phyloP scores from a whole-genome alignment of 2,888 invertebrate species.

The Oscheius sp. region DNA sequence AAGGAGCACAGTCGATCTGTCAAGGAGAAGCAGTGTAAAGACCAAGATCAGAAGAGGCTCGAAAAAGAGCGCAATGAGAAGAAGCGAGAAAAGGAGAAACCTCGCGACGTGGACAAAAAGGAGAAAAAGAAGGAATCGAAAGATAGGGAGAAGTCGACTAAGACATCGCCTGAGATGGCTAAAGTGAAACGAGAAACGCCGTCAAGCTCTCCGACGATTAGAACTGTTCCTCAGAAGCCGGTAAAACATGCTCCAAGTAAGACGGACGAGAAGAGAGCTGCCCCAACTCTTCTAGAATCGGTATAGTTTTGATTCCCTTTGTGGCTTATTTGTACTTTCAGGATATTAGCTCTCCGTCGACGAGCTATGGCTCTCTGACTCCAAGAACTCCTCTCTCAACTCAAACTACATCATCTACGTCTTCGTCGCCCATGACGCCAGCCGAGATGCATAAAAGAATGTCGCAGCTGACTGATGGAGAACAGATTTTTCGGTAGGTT shows the following conservation, averaged over 20 bases:
- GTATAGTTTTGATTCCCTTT: background rate
- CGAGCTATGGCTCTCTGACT: slow-evolving; percentile 20
- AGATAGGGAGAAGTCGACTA: background rate
- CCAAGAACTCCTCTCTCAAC: slow-evolving; percentile 12
- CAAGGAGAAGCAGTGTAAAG: slow-evolving; percentile 21
- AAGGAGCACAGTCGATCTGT: background rate
- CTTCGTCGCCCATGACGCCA: slow-evolving; percentile 11
- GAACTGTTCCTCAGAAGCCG: background rate
- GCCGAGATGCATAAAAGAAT: slow-evolving; percentile 34
- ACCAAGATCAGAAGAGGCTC: slow-evolving; percentile 10
- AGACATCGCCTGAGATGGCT: background rate
- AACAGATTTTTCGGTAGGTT: slow-evolving; percentile 34
- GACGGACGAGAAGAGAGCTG: slow-evolving; percentile 20
- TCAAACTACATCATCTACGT: background rate
- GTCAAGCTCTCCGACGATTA: background rate
- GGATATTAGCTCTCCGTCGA: slow-evolving; percentile 31
- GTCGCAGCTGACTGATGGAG: slow-evolving; percentile 28
- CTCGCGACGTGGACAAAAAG: background rate
- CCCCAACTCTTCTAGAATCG: slow-evolving; percentile 2
- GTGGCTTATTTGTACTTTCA: background rate
- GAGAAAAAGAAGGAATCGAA: slow-evolving; percentile 6
- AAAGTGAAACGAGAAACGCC: slow-evolving; percentile 18
- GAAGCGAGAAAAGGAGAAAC: slow-evolving; percentile 12
- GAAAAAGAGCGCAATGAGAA: slow-evolving; percentile 8
- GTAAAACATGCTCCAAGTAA: slow-evolving; percentile 26